phyloP scores from a whole-genome alignment of 2,797 vertebrate species.

The Coregonus suidteri region DNA sequence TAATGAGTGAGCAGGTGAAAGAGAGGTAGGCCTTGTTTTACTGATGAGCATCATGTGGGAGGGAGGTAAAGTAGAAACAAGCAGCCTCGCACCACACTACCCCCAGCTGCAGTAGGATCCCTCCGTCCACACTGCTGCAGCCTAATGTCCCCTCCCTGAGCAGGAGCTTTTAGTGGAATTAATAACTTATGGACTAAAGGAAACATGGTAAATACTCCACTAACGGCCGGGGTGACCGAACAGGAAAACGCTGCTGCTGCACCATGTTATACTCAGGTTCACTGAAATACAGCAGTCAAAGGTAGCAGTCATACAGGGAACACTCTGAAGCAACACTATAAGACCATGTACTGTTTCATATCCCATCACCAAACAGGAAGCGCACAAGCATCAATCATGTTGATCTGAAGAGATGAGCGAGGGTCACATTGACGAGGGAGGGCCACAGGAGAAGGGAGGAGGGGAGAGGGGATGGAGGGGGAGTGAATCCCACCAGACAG shows the following conservation, averaged over 20 bases:
- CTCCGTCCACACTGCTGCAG: slow-evolving; percentile 14
- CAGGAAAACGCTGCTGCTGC: slow-evolving; percentile 29
- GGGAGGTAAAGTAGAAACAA: slow-evolving; percentile 15
- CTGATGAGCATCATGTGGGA: slow-evolving; percentile 23
- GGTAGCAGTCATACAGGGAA: not conserved
- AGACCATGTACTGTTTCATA: not conserved
- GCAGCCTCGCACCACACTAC: slow-evolving; percentile 24
- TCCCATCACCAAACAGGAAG: not conserved
- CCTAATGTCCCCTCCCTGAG: slow-evolving; percentile 25
- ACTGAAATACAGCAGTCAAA: not conserved
- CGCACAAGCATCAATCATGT: slow-evolving; percentile 1
- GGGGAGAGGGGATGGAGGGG: not conserved
- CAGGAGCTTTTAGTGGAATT: slow-evolving; percentile 46
- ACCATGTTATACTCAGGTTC: not conserved
- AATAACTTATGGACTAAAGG: slow-evolving; percentile 64
- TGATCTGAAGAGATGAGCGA: slow-evolving; percentile 50
- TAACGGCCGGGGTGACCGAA: slow-evolving; percentile 21
- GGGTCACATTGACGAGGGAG: slow-evolving; percentile 36
- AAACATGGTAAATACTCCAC: slow-evolving; percentile 53
- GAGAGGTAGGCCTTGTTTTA: slow-evolving; percentile 6
- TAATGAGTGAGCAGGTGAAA: slow-evolving; percentile 19
- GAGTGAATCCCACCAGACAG: slow-evolving; percentile 36
- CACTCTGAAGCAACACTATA: not conserved
- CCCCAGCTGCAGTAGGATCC: slow-evolving; percentile 11
- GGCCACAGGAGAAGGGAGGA: slow-evolving; percentile 22